Evolutionary conservation across 1,140 invertebrate species (phyloP), one percentile per base, ranked within the genome.

Genomic region (Carposina sasakii): DNA sequence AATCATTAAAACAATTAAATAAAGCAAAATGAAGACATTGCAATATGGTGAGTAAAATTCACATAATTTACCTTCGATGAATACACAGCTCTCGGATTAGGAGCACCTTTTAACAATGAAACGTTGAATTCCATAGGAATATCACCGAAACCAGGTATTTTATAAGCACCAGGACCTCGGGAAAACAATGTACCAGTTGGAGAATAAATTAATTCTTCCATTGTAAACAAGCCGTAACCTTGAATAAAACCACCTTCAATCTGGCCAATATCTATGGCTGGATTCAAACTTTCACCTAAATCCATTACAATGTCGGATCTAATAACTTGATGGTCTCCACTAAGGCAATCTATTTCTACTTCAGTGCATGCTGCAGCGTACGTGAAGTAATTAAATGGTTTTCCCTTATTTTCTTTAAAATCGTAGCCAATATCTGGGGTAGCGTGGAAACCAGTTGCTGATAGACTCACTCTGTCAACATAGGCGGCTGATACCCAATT

Each of bases 261-360:
- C 86, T 98, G 97, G 0, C 96, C 97, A 67, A 98, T 94, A 63
- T 99, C 97, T 60, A 98, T 96, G 0, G 96, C 96, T 19, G 96
- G 96, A 86, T 98, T 98, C 21, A 98, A 81, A 85, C 95, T 97
- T 49, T 94, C 90, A 15, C 89, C 90, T 42, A 98, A 87, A 85
- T 98, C 97, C 96, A 98, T 98, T 0, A 98, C 95, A 61, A 98
- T 98, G 65, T 98, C 94, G 2, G 93, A 94, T 70, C 91, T 88
- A 34, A 96, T 68, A 5, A 98, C 91, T 81, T 93, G 89, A 74
- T 96, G 94, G 69, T 96, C 94, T 33, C 94, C 95, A 22, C 94
- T 96, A 0, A 97, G 84, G 66, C 93, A 95, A 78, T 97, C 95
- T 39, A 96, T 90, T 89, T 96, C 94, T 8, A 96, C 94, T 78